Base-by-base conservation (phyloP, 1,140 invertebrate species). In the Dinoponera quadriceps region DNA sequence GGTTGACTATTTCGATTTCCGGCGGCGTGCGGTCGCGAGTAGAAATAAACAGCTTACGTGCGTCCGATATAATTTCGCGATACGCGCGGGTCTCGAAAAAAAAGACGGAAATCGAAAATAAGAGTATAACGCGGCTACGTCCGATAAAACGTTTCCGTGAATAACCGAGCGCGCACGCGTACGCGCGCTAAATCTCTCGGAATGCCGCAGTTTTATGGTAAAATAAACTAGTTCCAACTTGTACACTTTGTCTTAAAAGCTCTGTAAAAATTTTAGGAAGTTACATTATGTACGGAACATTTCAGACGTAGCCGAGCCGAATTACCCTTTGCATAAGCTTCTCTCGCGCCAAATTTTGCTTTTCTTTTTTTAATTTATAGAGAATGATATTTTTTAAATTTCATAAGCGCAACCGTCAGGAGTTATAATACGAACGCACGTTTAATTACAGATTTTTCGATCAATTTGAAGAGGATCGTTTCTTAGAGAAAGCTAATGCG, bases 41-140 rank as follows among this genome's bases (percentile, higher is more conserved):
- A 16, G 44, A 75, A 75, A 75, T 75, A 65, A 75, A 65, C 16
- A 65, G 27, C n/a, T 33, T 63, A 74, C 57, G 38, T 75, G 57
- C 38, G 7, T 49, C 11, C n/a, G 59, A 75, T 75, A 25, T 75
- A 38, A 75, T 65, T 20, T 54, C 20, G 20, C 25, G n/a, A 51
- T 75, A 75, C 7, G 14, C 7, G 27, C 27, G n/a, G 0, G 20
- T 18, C 18, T 74, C 44, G 4, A 27, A 65, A 65, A 48, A n/a
- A 62, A 62, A 54, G n/a, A 0, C 14, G 14, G 9, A 75, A 75
- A 75, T 75, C 59, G 20, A 75, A 65, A 75, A 75, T 75, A 51
- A 54, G 9, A 65, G n/a, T 33, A 33, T 33, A 51, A 65, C 14
- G n/a, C 20, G 33, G 2, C 62, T 51, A 65, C 20, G 13, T 59